Evolutionary conservation across 2,797 vertebrate species (phyloP).

Genomic region (Siniperca undulata): DNA sequence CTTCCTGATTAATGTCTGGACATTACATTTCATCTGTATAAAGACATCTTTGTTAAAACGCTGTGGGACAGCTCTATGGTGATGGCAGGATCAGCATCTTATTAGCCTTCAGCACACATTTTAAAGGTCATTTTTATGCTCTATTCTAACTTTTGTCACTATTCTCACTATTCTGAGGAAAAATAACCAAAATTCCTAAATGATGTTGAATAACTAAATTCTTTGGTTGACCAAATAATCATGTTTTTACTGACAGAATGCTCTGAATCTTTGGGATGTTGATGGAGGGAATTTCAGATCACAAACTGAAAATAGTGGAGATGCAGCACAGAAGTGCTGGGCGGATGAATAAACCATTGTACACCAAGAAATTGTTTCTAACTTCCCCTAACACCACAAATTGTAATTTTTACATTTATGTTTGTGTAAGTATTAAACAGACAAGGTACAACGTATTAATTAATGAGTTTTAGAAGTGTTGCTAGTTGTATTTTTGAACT

Average conservation of each 20-base stretch:
- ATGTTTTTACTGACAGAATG: not conserved
- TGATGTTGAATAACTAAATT: not conserved
- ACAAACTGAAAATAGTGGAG: not conserved
- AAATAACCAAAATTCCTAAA: not conserved
- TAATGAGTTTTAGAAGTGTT: not conserved
- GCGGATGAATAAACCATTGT: not conserved
- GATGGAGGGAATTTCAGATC: not conserved
- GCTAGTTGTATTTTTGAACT: not conserved
- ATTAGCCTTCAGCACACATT: slow-evolving; percentile 34
- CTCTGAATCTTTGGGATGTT: not conserved
- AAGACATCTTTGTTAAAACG: slow-evolving; percentile 69
- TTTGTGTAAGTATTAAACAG: not conserved
- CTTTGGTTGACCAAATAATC: not conserved
- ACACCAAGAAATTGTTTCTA: not conserved
- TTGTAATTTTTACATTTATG: not conserved
- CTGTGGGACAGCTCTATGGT: not conserved
- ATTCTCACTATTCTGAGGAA: not conserved
- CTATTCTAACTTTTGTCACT: too few species aligned
- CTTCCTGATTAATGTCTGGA: slow-evolving; percentile 12
- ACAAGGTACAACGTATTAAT: not conserved
- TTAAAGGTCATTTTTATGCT: slow-evolving; percentile 60
- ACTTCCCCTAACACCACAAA: not conserved
- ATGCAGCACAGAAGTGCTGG: not conserved
- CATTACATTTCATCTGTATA: slow-evolving; percentile 45
- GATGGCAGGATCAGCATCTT: slow-evolving; percentile 56